Percentiles rank a stretch among this genome's conserved stretches.
phyloP scores from a whole-genome alignment of 2,888 invertebrate genomes.

The Acleris sparsana region DNA sequence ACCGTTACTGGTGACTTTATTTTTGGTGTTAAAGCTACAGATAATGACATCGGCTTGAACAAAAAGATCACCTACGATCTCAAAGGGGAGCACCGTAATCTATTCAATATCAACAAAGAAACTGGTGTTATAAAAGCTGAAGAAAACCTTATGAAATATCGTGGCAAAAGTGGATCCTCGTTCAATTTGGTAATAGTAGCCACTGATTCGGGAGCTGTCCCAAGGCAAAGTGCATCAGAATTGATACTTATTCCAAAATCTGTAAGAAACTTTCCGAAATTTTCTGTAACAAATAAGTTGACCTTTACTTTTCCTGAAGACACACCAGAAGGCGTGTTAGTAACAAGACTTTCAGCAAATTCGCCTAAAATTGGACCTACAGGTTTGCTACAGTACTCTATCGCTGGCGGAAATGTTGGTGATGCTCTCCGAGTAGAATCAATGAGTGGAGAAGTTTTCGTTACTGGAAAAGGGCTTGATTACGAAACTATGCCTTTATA shows the following conservation, averaged over 20 bases:
- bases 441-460: conserved; percentile 90
- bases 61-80: conserved; percentile 91
- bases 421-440: conserved; percentile 92
- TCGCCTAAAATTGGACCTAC: conserved; percentile 90
- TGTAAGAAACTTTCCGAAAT: conserved; percentile 90
- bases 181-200: conserved; percentile 91
- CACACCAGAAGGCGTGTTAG: conserved; percentile 88
- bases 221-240: conserved; percentile 89
- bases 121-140: conserved; percentile 95
- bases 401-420: conserved; percentile 97
- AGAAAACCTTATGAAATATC: conserved; percentile 84
- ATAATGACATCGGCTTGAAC: conserved; percentile 92
- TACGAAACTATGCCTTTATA: conserved; percentile 92
- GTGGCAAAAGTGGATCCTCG: conserved; percentile 80
- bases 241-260: conserved; percentile 90
- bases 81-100: conserved; percentile 89
- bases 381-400: conserved; percentile 89
- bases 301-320: conserved; percentile 92
- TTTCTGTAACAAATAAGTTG: conserved; percentile 87
- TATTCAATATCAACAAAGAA: conserved; percentile 90
- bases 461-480: conserved; percentile 91
- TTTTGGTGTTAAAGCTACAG: conserved; percentile 94
- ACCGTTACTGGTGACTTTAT: conserved; percentile 93
- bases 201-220: conserved; percentile 89
- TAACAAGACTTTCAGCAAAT: conserved; percentile 90